Conservation (phyloP, 1,140 invertebrate species). For the Cotesia typhae region DNA sequence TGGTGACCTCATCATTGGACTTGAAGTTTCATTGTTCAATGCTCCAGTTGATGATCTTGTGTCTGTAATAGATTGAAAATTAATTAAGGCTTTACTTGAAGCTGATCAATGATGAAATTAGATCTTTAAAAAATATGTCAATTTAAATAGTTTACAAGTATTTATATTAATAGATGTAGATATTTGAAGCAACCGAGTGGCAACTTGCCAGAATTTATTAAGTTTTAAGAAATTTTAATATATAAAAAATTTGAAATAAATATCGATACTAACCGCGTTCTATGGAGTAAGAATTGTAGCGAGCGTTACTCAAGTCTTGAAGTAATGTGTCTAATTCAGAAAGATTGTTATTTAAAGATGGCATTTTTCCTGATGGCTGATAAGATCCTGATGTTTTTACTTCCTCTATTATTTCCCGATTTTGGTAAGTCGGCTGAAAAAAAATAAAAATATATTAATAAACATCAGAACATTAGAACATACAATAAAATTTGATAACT, state of each 20-base stretch:
- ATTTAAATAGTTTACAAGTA: slow-evolving; percentile 9
- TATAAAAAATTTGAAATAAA: neutral
- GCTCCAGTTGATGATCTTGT: slow-evolving; percentile 39
- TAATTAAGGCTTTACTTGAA: neutral
- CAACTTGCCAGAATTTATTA: neutral
- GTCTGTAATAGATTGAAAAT: neutral
- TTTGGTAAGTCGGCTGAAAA: slow-evolving; percentile 74
- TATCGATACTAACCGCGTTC: slow-evolving; percentile 53
- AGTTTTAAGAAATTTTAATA: neutral
- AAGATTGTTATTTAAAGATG: slow-evolving; percentile 79
- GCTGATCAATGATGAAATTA: neutral
- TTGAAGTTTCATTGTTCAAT: slow-evolving; percentile 47
- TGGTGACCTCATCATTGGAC: slow-evolving; percentile 58
- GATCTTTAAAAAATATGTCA: slow-evolving; percentile 1
- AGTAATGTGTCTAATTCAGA: slow-evolving; percentile 91
- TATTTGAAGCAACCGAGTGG: no score
- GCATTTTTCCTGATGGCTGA: slow-evolving; percentile 60
- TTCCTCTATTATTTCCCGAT: slow-evolving; percentile 71
- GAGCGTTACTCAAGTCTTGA: slow-evolving; percentile 88
- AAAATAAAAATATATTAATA: slow-evolving; percentile 38
- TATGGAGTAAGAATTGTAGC: slow-evolving; percentile 69
- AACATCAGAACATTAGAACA: neutral
- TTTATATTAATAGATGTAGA: no score
- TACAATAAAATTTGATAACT: slow-evolving; percentile 19
- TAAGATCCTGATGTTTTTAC: slow-evolving; percentile 57